Base-by-base conservation (phyloP, 2,888 invertebrate genomes). In the Sesia bembeciformis region DNA sequence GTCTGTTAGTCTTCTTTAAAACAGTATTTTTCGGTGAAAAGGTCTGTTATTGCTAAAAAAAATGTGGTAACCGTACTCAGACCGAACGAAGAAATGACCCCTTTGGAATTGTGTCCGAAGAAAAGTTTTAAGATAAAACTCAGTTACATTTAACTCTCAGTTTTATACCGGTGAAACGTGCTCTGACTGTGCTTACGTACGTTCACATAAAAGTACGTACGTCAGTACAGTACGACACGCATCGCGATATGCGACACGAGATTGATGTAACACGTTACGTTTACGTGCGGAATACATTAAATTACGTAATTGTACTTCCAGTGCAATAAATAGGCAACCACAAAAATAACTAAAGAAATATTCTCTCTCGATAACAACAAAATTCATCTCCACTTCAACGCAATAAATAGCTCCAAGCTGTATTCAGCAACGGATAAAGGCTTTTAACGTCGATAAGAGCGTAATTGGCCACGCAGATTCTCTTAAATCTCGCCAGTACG, bases 21-120 rank as follows among this genome's bases (percentile, higher is more conserved):
- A 23, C 23, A 23, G 23, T 23, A 1, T 23, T 23, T 23, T 23
- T 23, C 23, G 2, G 23, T 23, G 23, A 23, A 23, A 23, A 23
- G 23, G 23, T 23, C 23, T 23, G 23, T 23, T 2, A 23, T 23
- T 23, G 23, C 23, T 23, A 23, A 23, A 23, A n/a, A 23, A 23
- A 1, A 23, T 23, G 23, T 23, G 23, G 23, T 23, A 23, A 23
- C 23, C 23, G 23, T 23, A 23, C 23, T 23, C 40, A 4, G 57
- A 61, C 58, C 62, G 63, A 70, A 72, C 76, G 70, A 74, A 70
- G 74, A 74, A 70, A 68, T 75, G 72, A 76, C 74, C 74, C 68
- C 65, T 57, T 59, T 57, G 57, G 58, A 61, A 62, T 60, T 59
- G 62, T 60, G 60, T 57, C 54, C 7, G 46, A 23, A 8, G 4